Conservation (phyloP, 2,113 vertebrate species). For the Leptodactylus fuscus region DNA sequence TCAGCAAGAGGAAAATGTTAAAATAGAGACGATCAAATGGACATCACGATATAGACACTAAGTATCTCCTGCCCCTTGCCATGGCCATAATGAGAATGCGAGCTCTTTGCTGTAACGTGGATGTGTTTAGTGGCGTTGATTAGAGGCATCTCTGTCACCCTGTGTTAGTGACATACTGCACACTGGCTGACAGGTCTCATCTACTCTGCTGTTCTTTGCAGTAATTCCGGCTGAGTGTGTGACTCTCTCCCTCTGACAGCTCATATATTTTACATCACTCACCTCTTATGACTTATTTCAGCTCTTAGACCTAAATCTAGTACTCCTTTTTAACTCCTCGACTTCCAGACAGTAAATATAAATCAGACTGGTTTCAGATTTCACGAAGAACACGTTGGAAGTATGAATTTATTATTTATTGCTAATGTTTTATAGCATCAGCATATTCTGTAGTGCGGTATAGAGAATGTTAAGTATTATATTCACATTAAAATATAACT, state of each 20-base stretch:
- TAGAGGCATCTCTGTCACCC: constrained; percentile 56
- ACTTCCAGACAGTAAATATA: not conserved
- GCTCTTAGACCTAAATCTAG: constrained; percentile 7
- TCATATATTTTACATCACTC: constrained; percentile 60
- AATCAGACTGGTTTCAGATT: not conserved
- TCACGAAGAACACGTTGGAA: not conserved
- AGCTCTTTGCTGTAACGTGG: not conserved
- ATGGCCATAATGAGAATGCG: constrained; percentile 23
- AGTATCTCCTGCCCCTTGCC: not conserved
- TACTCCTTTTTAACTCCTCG: not conserved
- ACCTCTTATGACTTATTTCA: constrained; percentile 43
- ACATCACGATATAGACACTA: not conserved
- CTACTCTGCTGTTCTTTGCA: constrained; percentile 52
- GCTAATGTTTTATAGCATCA: not conserved
- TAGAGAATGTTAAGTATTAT: too few relatives aligned
- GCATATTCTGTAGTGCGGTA: too few relatives aligned
- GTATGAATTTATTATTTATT: not conserved
- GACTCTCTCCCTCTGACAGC: constrained; percentile 57
- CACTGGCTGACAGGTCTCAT: constrained; percentile 50
- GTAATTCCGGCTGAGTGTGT: constrained; percentile 54
- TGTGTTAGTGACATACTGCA: constrained; percentile 47
- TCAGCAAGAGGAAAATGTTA: not conserved
- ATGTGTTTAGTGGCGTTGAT: constrained; percentile 35
- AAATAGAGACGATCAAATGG: not conserved
- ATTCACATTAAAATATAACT: too few relatives aligned